A percentile compares a stretch with the other conserved stretches of the same genome.
These are phyloP conservation scores for Seira sanloemensis DNA, from an alignment of 2,888 invertebrate genomes.

Conservation along the genomic window DNA sequence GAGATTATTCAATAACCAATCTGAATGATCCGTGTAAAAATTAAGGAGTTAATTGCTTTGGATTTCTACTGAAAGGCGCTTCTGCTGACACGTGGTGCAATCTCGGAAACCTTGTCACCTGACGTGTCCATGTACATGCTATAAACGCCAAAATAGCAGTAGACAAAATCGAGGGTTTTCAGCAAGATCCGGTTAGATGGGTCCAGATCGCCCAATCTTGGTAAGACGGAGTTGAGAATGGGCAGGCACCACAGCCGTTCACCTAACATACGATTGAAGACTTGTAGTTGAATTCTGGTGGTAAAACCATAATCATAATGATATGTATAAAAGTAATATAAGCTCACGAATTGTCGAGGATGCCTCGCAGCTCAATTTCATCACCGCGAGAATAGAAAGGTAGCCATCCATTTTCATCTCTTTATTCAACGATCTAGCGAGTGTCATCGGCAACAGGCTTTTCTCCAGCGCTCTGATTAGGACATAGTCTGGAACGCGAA, in stretches of 20 bases:
- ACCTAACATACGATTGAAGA: slow-evolving; percentile 16
- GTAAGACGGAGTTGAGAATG: slow-evolving; percentile 57
- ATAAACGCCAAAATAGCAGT: slow-evolving; percentile 49
- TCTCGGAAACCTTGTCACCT: not conserved
- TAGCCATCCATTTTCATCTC: slow-evolving; percentile 46
- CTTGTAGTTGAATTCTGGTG: not conserved
- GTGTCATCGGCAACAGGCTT: slow-evolving; percentile 46
- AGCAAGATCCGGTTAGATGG: slow-evolving; percentile 46
- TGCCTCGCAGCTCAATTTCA: slow-evolving; percentile 59
- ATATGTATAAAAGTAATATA: not conserved
- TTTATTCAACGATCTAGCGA: slow-evolving; percentile 35
- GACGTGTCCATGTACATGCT: not conserved
- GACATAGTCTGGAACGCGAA: slow-evolving; percentile 25
- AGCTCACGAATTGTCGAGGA: slow-evolving; percentile 58
- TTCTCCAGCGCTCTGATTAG: slow-evolving; percentile 40
- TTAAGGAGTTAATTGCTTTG: not conserved
- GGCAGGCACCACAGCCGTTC: slow-evolving; percentile 33
- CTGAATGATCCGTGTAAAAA: not conserved
- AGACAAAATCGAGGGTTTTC: slow-evolving; percentile 61
- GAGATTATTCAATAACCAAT: not conserved
- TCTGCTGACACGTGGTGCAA: slow-evolving; percentile 25
- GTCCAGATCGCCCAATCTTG: slow-evolving; percentile 54
- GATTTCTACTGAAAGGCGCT: slow-evolving; percentile 61
- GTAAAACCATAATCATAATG: not conserved
- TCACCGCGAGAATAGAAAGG: slow-evolving; percentile 40